Base-by-base conservation (phyloP, 2,797 vertebrate species). In the Myotis daubentonii region DNA sequence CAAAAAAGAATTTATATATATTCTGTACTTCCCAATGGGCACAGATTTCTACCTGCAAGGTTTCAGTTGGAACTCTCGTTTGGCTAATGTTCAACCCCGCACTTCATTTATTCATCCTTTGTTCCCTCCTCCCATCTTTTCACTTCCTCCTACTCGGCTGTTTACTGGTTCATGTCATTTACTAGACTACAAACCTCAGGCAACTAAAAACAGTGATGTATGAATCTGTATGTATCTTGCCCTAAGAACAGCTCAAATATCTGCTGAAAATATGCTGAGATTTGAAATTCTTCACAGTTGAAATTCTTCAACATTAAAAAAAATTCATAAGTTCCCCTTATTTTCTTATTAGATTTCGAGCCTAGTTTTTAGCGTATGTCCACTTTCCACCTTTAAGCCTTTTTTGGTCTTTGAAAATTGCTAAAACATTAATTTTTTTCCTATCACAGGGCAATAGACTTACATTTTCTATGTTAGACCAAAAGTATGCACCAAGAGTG, bases 321-420 rank as follows among this genome's bases (percentile, higher is more conserved):
- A 86, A 80, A 6, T 20, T 33, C 19, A 16, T 28, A 70, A 51
- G 2, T 78, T 47, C 12, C 57, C 23, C 93, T 71, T 74, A 83
- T 89, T 49, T 81, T 57, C 28, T 86, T 62, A 51, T 25, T 36
- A 80, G 10, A 60, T 89, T 86, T 36, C 90, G 66, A 36, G 4
- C 1, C 6, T 33, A 51, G 20, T n/a, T 49, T 95, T 83, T 71
- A 28, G 88, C 75, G 3, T 25, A 20, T 41, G 11, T 25, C 22
- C 36, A 19, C 15, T 5, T 53, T 80, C 55, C 0, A 38, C 17
- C 49, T 38, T 55, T 47, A 78, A 78, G 51, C 30, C 30, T 62
- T n/a, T n/a, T 74, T 25, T 41, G 53, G 33, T 44, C 47, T 96
- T 82, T 93, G n/a, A 79, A 95, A 91, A 74, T 28, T 47, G 8